These are phyloP conservation scores for Conops quadrifasciatus DNA, from an alignment of 2,888 invertebrate species.

Conservation along the genomic window DNA sequence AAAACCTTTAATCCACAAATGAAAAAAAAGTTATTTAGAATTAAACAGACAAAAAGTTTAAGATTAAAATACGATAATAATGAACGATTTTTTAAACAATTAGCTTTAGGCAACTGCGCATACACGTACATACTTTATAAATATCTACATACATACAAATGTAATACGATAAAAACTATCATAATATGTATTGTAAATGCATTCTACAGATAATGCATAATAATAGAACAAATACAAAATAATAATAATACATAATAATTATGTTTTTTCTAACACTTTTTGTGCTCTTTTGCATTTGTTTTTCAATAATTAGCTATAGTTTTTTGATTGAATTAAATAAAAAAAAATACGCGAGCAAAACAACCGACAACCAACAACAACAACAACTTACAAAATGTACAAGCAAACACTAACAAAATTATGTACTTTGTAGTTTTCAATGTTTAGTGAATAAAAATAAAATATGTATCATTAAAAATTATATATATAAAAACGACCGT, in stretches of 20 bases:
- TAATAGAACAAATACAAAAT: neutral
- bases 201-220: no score
- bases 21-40: neutral
- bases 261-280: conserved; percentile 22
- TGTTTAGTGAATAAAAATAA: conserved; percentile 33
- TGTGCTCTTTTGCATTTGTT: conserved; percentile 23
- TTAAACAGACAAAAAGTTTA: no score
- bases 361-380: no score
- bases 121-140: neutral
- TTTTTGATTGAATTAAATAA: neutral
- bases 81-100: neutral
- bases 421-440: conserved; percentile 33
- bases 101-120: conserved; percentile 5
- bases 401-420: conserved; percentile 17
- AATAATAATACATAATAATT: conserved; percentile 2
- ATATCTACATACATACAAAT: conserved; percentile 8
- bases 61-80: neutral
- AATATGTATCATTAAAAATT: conserved; percentile 24
- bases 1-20: conserved; percentile 24
- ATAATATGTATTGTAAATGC: conserved; percentile 18
- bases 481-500: no score
- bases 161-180: conserved; percentile 6
- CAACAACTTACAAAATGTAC: conserved; percentile 22
- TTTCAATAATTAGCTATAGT: conserved; percentile 10
- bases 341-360: neutral